Evolutionary conservation across 2,113 vertebrate species (phyloP), one percentile per base, ranked within the genome.

Genomic region (Aphyosemion australe): DNA sequence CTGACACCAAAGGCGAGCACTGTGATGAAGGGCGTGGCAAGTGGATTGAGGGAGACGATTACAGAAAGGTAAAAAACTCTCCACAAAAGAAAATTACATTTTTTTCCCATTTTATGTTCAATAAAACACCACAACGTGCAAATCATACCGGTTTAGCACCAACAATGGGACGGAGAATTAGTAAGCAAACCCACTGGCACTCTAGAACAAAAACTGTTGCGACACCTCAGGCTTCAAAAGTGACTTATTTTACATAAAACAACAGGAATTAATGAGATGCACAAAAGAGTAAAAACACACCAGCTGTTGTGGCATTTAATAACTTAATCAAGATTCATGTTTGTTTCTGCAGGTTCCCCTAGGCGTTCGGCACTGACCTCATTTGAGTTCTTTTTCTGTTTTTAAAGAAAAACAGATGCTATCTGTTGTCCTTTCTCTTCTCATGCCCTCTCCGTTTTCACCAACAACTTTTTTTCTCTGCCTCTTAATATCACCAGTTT

Each of bases 1-100:
- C 93, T 99, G 84, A 99, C 97, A 0, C 97, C 97, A 50, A 99
- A 98, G 91, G 96, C 97, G 71, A 98, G 96, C 90, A 99, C 97
- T 0, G 96, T 99, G 80, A 96, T 99, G 91, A 99, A 98, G 64
- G 97, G 96, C 0, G 94, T 99, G 66, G 93, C 95, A 8, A 98
- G 97, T 19, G 97, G 97, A 62, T 94, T 99, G 90, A 94, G 97
- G 93, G 97, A 99, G 92, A 98, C 96, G 0, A 98, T 99, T 83
- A 99, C 97, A 72, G 97, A 99, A 81, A 95, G 96, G 76, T 82
- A 39, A 8, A 21, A 46, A 41, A 26, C 3, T 4, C 14, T 48
- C 13, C 37, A 52, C 8, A 66, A 19, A 52, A 39, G 4, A 8
- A 7, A n/a, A n/a, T n/a, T n/a, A n/a, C n/a, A n/a, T 12, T 4